Conservation (phyloP, 2,113 vertebrate genomes). For the Sminthopsis crassicaudata region DNA sequence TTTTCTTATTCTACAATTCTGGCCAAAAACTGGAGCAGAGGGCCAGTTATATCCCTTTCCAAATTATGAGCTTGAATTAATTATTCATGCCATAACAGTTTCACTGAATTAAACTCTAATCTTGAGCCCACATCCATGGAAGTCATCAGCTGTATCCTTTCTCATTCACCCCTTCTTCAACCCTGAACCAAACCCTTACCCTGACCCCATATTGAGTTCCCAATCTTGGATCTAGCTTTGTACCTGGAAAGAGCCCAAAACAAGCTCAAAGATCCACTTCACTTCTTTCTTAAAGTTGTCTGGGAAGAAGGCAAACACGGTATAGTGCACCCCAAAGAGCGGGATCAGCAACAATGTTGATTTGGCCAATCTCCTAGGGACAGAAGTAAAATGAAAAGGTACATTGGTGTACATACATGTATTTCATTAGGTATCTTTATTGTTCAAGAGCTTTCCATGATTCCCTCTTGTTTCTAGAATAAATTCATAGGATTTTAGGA, state of each 20-base stretch:
- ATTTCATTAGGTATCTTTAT: background rate
- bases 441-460: background rate
- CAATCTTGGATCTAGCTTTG: background rate
- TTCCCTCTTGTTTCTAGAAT: background rate
- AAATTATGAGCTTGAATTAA: background rate
- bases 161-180: background rate
- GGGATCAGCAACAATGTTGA: slow-evolving; percentile 98
- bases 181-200: background rate
- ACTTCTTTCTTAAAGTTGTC: slow-evolving; percentile 90
- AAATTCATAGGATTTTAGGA: background rate
- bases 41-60: background rate
- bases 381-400: background rate
- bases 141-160: background rate
- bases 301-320: slow-evolving; percentile 95
- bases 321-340: slow-evolving; percentile 96
- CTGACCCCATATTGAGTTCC: background rate
- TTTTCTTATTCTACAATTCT: background rate
- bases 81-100: background rate
- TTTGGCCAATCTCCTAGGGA: slow-evolving; percentile 93
- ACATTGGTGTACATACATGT: background rate
- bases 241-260: slow-evolving; percentile 97
- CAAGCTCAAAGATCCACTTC: slow-evolving; percentile 92
- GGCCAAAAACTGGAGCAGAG: background rate
- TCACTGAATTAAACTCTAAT: background rate
- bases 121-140: background rate